Percentiles rank a stretch among this genome's conserved stretches.
These are phyloP conservation scores for Cliona cf. orientalis DNA, from an alignment of 37 sponge, comb jelly and placozoan species.

Conservation along the genomic window DNA sequence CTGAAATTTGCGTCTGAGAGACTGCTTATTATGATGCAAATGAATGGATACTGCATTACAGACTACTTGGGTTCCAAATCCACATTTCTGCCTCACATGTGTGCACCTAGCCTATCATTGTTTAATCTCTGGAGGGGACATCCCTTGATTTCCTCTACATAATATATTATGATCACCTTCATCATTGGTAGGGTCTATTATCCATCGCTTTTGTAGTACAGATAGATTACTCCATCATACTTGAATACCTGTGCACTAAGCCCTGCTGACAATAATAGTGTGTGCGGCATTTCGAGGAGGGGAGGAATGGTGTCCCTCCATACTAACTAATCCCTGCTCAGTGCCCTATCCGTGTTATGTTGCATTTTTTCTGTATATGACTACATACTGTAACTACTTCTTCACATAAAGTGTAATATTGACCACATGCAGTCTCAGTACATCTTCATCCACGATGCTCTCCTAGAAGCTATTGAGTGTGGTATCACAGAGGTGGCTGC, in stretches of 20 bases:
- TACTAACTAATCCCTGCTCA: too few relatives aligned
- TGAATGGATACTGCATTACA: not conserved
- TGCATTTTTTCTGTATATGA: not conserved
- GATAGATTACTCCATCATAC: too few relatives aligned
- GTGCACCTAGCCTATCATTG: too few relatives aligned
- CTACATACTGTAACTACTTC: not conserved
- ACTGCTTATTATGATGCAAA: not conserved
- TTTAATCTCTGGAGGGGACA: too few relatives aligned
- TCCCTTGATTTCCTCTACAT: too few relatives aligned
- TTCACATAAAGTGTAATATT: not conserved
- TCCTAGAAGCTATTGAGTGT: conserved; percentile 89
- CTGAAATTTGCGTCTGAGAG: not conserved
- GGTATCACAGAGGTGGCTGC: conserved; percentile 87
- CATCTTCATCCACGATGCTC: conserved; percentile 92
- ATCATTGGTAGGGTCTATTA: too few relatives aligned
- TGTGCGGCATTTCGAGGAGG: too few relatives aligned
- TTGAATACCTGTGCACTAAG: too few relatives aligned
- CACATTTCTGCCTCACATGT: not conserved
- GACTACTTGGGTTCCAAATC: not conserved
- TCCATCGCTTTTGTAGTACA: too few relatives aligned
- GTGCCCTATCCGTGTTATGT: not conserved
- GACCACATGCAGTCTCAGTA: conserved; percentile 61
- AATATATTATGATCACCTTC: too few relatives aligned
- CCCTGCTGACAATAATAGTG: too few relatives aligned
- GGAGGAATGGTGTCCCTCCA: too few relatives aligned